Base-by-base conservation (phyloP, 2,797 vertebrate species). In the Lindbergichthys nudifrons region DNA sequence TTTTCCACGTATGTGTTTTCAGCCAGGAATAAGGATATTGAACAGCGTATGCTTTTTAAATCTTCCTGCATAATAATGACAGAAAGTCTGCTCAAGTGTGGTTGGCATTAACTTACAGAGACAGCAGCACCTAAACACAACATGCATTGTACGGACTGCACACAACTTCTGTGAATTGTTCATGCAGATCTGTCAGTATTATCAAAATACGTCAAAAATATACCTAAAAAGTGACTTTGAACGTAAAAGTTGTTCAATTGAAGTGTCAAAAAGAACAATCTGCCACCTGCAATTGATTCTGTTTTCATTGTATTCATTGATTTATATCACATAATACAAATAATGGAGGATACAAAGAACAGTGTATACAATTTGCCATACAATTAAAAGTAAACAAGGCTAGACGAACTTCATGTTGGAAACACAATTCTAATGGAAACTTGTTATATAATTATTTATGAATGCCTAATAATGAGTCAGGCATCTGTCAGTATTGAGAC, bases 31-130 rank as follows among this genome's bases (percentile, higher is more conserved):
- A 57, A 60, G 30, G 7, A 4, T 42, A 53, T 61, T 14, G 30
- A 18, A 68, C 41, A 57, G n/a, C 8, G 61, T 23, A 42, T n/a
- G 46, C 30, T 60, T 70, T 51, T 30, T 9, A 19, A 51, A 21
- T 61, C 23, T 62, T 53, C 19, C 16, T 11, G 59, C 15, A 10
- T 32, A 41, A 13, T 18, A 13, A 52, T 32, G 14, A 46, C 10
- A 9, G 15, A 53, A 53, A 42, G 26, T 10, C 43, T 26, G 23
- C 19, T 23, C 2, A 36, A 15, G 36, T 52, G 41, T 45, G 45
- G 51, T 19, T 19, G 0, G 47, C 21, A 42, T 51, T 19, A 43
- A 51, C 32, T 19, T 51, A 59, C 30, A 19, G 5, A 57, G 43
- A 19, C 52, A 51, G 10, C 47, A 52, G 39, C 63, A 51, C 39